A percentile compares a stretch with the other conserved stretches of the same genome.
Evolutionary conservation across 2,113 vertebrate species (phyloP).

Genomic region (Cyprinodon tularosa): DNA sequence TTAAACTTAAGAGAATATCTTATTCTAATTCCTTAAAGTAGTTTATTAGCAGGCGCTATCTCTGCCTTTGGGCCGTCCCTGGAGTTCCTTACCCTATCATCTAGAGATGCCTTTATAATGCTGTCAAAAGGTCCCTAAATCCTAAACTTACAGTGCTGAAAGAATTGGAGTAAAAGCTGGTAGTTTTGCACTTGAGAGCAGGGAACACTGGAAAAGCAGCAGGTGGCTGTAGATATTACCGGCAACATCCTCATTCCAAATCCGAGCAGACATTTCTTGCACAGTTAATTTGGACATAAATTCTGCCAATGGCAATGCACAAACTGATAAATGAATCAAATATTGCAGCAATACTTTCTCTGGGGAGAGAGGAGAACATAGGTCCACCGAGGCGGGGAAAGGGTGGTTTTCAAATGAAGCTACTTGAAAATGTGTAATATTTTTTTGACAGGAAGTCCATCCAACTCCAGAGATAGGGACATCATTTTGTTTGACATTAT

Average conservation of each 20-base stretch:
- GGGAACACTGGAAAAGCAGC: conserved; percentile 58
- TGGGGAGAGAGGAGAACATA: conserved; percentile 14
- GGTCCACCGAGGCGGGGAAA: conserved; percentile 33
- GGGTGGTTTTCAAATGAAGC: conserved; percentile 38
- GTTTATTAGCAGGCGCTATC: conserved; percentile 35
- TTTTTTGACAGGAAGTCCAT: conserved; percentile 29
- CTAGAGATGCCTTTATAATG: conserved; percentile 37
- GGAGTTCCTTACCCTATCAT: conserved; percentile 55
- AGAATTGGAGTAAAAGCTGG: conserved; percentile 50
- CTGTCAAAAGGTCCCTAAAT: conserved; percentile 54
- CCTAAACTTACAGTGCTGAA: conserved; percentile 53
- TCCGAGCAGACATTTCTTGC: conserved; percentile 62
- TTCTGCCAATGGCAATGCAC: conserved; percentile 46
- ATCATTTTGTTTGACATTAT: conserved; percentile 21
- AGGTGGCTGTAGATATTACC: conserved; percentile 70
- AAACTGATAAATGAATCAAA: conserved; percentile 57
- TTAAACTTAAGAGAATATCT: conserved; percentile 19
- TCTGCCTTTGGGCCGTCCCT: conserved; percentile 38
- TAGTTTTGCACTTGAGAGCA: conserved; percentile 47
- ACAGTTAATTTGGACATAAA: conserved; percentile 57
- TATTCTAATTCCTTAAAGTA: conserved; percentile 8
- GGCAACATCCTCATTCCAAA: conserved; percentile 64
- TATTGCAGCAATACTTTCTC: conserved; percentile 49
- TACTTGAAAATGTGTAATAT: conserved; percentile 37
- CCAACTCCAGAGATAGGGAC: conserved; percentile 1